Evolutionary conservation across 2,888 invertebrate genomes (phyloP).

Genomic region (Napeogenes sylphis): DNA sequence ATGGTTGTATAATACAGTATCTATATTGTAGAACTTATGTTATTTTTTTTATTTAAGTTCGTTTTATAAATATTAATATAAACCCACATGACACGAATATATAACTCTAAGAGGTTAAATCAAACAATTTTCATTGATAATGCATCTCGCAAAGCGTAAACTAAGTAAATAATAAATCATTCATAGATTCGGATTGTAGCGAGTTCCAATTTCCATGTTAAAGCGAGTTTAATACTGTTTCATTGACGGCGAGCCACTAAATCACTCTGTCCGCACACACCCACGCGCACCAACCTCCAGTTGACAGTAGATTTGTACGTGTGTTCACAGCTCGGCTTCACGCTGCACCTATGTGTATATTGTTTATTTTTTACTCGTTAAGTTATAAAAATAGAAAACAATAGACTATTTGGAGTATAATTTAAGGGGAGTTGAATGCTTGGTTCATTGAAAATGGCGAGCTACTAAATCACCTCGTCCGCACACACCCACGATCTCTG

Average conservation of each 20-base stretch:
- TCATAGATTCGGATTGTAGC: slow-evolving; percentile 2
- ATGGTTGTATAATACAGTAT: neutral
- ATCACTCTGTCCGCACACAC: slow-evolving; percentile 29
- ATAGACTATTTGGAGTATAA: slow-evolving; percentile 2
- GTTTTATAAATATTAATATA: too few relatives aligned
- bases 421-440: slow-evolving; percentile 15
- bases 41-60: too few relatives aligned
- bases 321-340: too few relatives aligned
- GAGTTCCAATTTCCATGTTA: slow-evolving; percentile 6
- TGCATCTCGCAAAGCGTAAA: too few relatives aligned
- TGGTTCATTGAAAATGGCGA: slow-evolving; percentile 19
- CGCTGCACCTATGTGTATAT: neutral
- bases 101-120: neutral
- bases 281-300: slow-evolving; percentile 2
- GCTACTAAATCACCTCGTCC: slow-evolving; percentile 21
- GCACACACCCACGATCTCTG: slow-evolving; percentile 18
- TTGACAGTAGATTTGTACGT: too few relatives aligned
- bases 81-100: too few relatives aligned
- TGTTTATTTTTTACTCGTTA: neutral
- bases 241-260: slow-evolving; percentile 27
- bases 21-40: too few relatives aligned
- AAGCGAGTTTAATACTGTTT: slow-evolving; percentile 20
- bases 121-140: too few relatives aligned
- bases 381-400: slow-evolving; percentile 2
- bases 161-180: neutral